Evolutionary conservation across 1,140 invertebrate species (phyloP).

Genomic region (Armadillidium nasatum): DNA sequence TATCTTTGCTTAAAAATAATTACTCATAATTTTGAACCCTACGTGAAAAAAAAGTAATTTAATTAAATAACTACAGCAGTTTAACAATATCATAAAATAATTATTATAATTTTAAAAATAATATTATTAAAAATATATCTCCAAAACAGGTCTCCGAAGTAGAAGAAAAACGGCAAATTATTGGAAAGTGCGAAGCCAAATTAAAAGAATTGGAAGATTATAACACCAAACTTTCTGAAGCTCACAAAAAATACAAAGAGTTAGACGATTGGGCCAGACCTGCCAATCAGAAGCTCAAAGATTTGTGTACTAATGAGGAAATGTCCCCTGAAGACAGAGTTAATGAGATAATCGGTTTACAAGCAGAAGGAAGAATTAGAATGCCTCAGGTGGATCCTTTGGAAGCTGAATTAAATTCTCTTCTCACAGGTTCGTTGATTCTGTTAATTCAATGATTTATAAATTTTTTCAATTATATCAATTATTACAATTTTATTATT

Average conservation of each 20-base stretch:
- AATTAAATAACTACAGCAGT: too few species aligned
- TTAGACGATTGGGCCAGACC: slow-evolving; percentile 44
- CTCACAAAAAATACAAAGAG: slow-evolving; percentile 38
- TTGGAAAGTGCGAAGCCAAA: slow-evolving; percentile 44
- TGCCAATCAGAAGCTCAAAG: slow-evolving; percentile 43
- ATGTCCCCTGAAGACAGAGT: slow-evolving; percentile 46
- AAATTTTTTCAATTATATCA: too few species aligned
- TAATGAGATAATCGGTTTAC: slow-evolving; percentile 43
- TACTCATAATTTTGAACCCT: too few species aligned
- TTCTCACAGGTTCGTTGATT: slow-evolving; percentile 32
- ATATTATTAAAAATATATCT: too few species aligned
- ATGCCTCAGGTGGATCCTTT: slow-evolving; percentile 37
- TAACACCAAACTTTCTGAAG: slow-evolving; percentile 39
- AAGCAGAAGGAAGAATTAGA: slow-evolving; percentile 38
- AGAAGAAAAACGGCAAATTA: slow-evolving; percentile 42
- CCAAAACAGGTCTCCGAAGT: slow-evolving; percentile 41
- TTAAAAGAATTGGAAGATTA: slow-evolving; percentile 41
- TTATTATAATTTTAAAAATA: too few species aligned
- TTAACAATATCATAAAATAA: too few species aligned
- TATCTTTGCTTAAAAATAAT: too few species aligned
- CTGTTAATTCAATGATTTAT: too few species aligned
- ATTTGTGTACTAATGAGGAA: slow-evolving; percentile 39
- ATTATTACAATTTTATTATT: too few species aligned
- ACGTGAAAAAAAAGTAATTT: too few species aligned
- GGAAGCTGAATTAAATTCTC: slow-evolving; percentile 30